Conservation (phyloP, 2,113 vertebrate genomes). For the Gobius niger region DNA sequence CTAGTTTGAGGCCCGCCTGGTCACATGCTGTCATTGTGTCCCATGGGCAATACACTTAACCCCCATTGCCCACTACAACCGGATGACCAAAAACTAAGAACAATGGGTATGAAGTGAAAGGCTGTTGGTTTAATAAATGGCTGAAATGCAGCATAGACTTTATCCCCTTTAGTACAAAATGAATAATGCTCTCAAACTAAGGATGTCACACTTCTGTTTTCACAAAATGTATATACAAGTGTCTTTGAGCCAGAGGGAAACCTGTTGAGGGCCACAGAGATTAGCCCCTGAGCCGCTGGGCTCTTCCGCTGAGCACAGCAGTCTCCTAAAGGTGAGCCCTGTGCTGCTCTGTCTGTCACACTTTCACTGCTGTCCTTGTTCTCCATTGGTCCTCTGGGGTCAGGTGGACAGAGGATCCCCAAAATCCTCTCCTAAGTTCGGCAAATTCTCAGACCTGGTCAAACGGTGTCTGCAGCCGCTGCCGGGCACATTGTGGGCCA, state of each 20-base stretch:
- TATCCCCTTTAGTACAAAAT: too few relatives aligned
- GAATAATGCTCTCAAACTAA: too few relatives aligned
- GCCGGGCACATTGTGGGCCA: conserved; percentile 50
- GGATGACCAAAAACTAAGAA: too few relatives aligned
- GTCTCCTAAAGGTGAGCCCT: conserved; percentile 69
- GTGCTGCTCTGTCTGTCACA: conserved; percentile 50
- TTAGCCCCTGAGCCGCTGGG: conserved; percentile 77
- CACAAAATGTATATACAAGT: background rate
- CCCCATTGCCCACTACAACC: too few relatives aligned
- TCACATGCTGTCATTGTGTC: too few relatives aligned
- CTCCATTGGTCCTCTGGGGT: conserved; percentile 72
- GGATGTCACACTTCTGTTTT: background rate
- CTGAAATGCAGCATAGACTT: too few relatives aligned
- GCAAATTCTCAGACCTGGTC: conserved; percentile 58
- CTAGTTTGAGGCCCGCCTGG: too few relatives aligned
- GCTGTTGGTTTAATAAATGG: too few relatives aligned
- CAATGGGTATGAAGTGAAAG: too few relatives aligned
- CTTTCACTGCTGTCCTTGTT: conserved; percentile 81
- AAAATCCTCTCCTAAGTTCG: conserved; percentile 78
- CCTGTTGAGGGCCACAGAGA: conserved; percentile 51
- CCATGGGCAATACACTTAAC: too few relatives aligned
- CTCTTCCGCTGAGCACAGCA: conserved; percentile 84
- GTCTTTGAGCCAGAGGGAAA: background rate
- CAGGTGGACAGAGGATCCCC: conserved; percentile 68
- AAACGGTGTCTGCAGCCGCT: conserved; percentile 42